Evolutionary conservation across 1,140 invertebrate species (phyloP).

Genomic region (Conopomorpha cramerella): DNA sequence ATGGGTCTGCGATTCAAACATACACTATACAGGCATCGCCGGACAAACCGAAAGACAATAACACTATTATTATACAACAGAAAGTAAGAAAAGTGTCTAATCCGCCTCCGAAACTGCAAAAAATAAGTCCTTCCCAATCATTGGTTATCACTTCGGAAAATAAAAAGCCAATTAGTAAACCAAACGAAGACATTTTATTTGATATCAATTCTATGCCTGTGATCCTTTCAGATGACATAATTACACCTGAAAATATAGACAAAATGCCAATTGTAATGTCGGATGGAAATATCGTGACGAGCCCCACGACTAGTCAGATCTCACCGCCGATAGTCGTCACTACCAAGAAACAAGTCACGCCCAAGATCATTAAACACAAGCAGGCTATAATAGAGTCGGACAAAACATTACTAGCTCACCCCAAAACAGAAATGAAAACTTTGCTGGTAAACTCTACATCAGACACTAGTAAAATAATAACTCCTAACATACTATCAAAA

Average conservation of each 20-base stretch:
- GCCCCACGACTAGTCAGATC: constrained; percentile 12
- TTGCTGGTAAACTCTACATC: constrained; percentile 30
- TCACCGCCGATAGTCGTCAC: background rate
- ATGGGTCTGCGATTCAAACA: constrained; percentile 41
- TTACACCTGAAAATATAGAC: constrained; percentile 62
- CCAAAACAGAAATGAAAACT: constrained; percentile 38
- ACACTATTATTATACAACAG: constrained; percentile 39
- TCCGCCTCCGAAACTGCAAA: constrained; percentile 27
- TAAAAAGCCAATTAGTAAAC: no score
- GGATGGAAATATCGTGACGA: constrained; percentile 52
- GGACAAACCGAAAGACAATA: constrained; percentile 21
- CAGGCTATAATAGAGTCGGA: constrained; percentile 23
- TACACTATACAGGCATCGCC: constrained; percentile 47
- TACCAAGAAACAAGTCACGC: constrained; percentile 3
- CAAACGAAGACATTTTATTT: constrained; percentile 64
- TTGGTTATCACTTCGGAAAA: constrained; percentile 17
- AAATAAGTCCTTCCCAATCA: constrained; percentile 29
- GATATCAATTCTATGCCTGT: constrained; percentile 78
- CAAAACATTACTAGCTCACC: constrained; percentile 20
- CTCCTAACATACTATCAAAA: constrained; percentile 56
- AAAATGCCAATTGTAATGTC: constrained; percentile 71
- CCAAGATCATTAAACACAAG: constrained; percentile 36
- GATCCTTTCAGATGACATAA: constrained; percentile 68
- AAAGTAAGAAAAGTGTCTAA: constrained; percentile 36
- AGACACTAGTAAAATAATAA: constrained; percentile 35